Percentiles rank a stretch among this genome's conserved stretches.
phyloP scores from a whole-genome alignment of 64 coral and sea anemone genomes.

The Pocillopora damicornis region DNA sequence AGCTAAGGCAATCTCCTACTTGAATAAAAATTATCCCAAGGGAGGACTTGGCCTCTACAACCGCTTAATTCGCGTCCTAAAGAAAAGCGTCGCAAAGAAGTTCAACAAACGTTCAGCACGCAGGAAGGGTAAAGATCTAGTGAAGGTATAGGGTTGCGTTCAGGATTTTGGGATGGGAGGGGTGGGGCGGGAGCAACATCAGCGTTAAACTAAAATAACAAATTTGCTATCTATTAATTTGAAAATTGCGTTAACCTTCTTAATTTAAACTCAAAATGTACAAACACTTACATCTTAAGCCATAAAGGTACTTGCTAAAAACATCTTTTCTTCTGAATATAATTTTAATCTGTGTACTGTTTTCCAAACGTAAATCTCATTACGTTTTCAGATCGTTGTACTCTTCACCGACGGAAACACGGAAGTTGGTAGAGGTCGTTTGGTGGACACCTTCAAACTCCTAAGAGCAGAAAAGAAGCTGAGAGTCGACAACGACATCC shows the following conservation, averaged over 20 bases:
- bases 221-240: no score
- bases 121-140: background rate
- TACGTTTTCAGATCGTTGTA: conserved; percentile 7
- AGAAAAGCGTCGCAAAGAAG: background rate
- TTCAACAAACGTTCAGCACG: background rate
- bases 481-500: background rate
- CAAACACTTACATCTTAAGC: no score
- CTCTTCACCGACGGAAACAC: conserved; percentile 22
- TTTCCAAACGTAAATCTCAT: background rate
- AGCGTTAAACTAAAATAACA: background rate
- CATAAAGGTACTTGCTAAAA: no score
- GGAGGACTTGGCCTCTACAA: background rate
- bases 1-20: background rate
- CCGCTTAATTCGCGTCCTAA: background rate
- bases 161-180: background rate
- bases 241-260: no score
- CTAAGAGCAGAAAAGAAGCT: background rate
- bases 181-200: background rate
- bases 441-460: conserved; percentile 4
- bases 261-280: no score
- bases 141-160: background rate
- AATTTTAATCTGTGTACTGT: background rate
- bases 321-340: background rate
- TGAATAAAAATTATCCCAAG: background rate
- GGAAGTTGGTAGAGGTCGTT: background rate